Conservation (phyloP, 1,140 invertebrate genomes). For the Dendroctonus valens region DNA sequence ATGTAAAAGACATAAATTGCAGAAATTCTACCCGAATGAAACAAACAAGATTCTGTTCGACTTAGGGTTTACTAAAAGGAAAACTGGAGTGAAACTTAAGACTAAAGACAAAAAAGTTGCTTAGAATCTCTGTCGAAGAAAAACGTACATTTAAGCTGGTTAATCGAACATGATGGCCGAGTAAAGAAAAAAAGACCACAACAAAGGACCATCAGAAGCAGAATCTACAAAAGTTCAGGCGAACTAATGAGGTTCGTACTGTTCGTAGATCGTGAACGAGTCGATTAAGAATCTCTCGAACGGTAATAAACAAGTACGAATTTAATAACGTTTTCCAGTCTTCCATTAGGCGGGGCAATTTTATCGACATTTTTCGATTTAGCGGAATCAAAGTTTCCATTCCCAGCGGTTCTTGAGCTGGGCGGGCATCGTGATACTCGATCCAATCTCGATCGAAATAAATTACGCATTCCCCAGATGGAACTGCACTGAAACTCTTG, state of each 20-base stretch:
- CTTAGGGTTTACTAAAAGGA: too few species aligned
- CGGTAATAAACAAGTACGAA: slow-evolving; percentile 14
- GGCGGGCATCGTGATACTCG: background rate
- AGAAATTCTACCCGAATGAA: too few species aligned
- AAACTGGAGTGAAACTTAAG: too few species aligned
- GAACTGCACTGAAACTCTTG: background rate
- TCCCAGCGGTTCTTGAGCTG: slow-evolving; percentile 6
- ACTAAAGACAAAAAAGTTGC: too few species aligned
- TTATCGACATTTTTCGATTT: slow-evolving; percentile 17
- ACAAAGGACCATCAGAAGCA: too few species aligned
- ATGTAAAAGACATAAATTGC: too few species aligned
- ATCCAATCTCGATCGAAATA: slow-evolving; percentile 10
- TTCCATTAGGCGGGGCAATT: slow-evolving; percentile 15
- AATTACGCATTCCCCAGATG: slow-evolving; percentile 13
- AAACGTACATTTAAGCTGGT: too few species aligned
- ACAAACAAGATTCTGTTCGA: too few species aligned
- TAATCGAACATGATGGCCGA: too few species aligned
- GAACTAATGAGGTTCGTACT: background rate
- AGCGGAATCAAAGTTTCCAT: slow-evolving; percentile 14
- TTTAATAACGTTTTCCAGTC: slow-evolving; percentile 18
- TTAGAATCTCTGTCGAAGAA: too few species aligned
- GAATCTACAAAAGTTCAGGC: too few species aligned
- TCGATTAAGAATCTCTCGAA: slow-evolving; percentile 5
- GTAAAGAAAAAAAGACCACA: too few species aligned
- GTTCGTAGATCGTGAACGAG: background rate